Evolutionary conservation across 1,140 invertebrate genomes (phyloP), one percentile per base, ranked within the genome.

Genomic region (Phymastichus coffea): DNA sequence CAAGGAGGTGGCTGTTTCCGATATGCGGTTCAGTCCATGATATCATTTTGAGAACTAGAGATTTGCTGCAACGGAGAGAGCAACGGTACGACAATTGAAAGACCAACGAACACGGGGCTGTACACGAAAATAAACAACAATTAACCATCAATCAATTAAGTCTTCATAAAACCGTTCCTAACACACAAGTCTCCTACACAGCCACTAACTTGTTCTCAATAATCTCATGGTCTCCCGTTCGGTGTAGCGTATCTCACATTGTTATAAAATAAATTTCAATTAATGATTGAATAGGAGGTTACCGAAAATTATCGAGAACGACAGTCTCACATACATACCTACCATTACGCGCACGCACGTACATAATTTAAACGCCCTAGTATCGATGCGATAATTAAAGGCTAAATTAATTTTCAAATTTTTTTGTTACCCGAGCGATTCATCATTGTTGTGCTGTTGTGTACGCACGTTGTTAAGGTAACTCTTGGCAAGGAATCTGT

Each of bases 401-500:
- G 43, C 44, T 17, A 61, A 62, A 57, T 55, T 51, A 52, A 14
- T 70, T 48, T 60, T 67, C 62, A 65, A 52, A 64, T 48, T 65
- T 56, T 72, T 66, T 73, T 75, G 64, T 76, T 71, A 75, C 63
- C 62, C 35, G 53, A 65, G 57, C 64, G 59, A 70, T 72, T 74
- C 67, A 75, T 78, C 67, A 72, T 77, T 77, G 71, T 78, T 78
- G 69, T 75, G 68, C 70, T 70, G 70, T 74, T 72, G 71, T 65
- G 65, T 70, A 70, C 64, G 70, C 75, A 76, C 74, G 67, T 75
- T 76, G 64, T 75, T 73, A 47, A 71, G 65, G 65, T 71, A 71
- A 71, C 64, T 69, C 70, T 76, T 75, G 69, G 72, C 70, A 67
- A 74, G 69, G 71, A 76, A 75, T 68, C 66, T 80, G 78, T 79